Conservation (phyloP, 2,888 invertebrate species). For the Cantharis lateralis region DNA sequence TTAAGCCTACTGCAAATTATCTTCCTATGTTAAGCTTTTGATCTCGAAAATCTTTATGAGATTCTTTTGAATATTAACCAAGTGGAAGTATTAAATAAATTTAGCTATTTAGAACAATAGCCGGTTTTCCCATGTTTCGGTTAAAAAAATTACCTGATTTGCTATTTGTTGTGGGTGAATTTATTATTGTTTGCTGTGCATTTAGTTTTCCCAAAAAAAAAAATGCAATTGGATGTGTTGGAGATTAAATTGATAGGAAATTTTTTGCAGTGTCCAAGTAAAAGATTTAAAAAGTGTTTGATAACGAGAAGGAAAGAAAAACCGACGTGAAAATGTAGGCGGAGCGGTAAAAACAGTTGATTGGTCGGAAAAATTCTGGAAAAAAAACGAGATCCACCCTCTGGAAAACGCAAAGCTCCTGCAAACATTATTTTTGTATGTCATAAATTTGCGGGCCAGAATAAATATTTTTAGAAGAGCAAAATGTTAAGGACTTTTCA, state of each 20-base stretch:
- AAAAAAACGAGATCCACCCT: slow-evolving; percentile 49
- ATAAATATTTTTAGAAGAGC: slow-evolving; percentile 59
- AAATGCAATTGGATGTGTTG: slow-evolving; percentile 47
- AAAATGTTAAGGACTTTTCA: slow-evolving; percentile 59
- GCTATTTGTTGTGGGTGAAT: too few relatives aligned
- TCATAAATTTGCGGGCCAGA: slow-evolving; percentile 58
- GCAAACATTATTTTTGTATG: slow-evolving; percentile 58
- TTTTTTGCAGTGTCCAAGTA: slow-evolving; percentile 50
- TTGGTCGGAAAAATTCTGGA: slow-evolving; percentile 53
- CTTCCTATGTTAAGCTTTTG: slow-evolving; percentile 24
- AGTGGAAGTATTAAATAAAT: slow-evolving; percentile 23
- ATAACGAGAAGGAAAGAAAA: slow-evolving; percentile 48
- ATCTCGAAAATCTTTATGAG: slow-evolving; percentile 26
- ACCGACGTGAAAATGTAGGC: slow-evolving; percentile 49
- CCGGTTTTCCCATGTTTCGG: neutral
- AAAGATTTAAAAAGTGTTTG: slow-evolving; percentile 45
- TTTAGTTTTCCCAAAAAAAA: neutral
- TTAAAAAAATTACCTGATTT: too few relatives aligned
- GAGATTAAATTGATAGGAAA: slow-evolving; percentile 55
- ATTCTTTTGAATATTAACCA: slow-evolving; percentile 17
- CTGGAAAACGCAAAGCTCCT: slow-evolving; percentile 50
- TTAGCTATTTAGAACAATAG: neutral
- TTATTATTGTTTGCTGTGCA: neutral
- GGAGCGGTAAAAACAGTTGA: slow-evolving; percentile 52
- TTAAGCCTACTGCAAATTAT: slow-evolving; percentile 26